Conservation (phyloP, 2,113 vertebrate species). For the Candoia aspera region DNA sequence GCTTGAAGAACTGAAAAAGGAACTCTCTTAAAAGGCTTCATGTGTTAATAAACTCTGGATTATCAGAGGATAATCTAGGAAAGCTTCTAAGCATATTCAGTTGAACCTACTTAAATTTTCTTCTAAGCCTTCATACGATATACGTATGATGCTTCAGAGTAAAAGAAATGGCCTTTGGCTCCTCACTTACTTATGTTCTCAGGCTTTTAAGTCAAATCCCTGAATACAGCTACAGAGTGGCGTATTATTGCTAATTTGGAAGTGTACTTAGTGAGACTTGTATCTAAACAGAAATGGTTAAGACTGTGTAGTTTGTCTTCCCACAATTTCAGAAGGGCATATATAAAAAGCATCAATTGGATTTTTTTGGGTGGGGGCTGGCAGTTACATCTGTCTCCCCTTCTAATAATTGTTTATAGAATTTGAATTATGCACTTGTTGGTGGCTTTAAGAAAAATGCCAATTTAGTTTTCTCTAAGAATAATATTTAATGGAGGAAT, state of each 20-base stretch:
- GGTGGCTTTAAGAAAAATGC: constrained; percentile 7
- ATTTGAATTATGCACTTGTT: constrained; percentile 10
- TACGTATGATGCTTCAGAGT: neutral
- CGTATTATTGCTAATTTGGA: neutral
- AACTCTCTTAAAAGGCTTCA: too few relatives aligned
- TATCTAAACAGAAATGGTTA: too few relatives aligned
- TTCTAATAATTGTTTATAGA: constrained; percentile 1
- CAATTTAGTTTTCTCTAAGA: fast-evolving
- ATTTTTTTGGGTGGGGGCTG: constrained; percentile 12
- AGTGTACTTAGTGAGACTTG: neutral
- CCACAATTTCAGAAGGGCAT: constrained; percentile 7
- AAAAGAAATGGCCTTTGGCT: too few relatives aligned
- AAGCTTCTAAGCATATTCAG: neutral
- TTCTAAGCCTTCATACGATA: neutral
- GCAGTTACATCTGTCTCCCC: neutral
- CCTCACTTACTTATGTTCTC: too few relatives aligned
- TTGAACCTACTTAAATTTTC: too few relatives aligned
- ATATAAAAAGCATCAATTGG: neutral
- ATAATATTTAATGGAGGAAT: neutral
- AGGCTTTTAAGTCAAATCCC: too few relatives aligned
- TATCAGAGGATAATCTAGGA: too few relatives aligned
- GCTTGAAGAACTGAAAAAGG: neutral
- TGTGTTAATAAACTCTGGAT: too few relatives aligned
- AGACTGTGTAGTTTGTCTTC: neutral
- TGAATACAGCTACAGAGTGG: neutral